Conservation (phyloP, 1,140 invertebrate species). For the Trachelipus rathkii region DNA sequence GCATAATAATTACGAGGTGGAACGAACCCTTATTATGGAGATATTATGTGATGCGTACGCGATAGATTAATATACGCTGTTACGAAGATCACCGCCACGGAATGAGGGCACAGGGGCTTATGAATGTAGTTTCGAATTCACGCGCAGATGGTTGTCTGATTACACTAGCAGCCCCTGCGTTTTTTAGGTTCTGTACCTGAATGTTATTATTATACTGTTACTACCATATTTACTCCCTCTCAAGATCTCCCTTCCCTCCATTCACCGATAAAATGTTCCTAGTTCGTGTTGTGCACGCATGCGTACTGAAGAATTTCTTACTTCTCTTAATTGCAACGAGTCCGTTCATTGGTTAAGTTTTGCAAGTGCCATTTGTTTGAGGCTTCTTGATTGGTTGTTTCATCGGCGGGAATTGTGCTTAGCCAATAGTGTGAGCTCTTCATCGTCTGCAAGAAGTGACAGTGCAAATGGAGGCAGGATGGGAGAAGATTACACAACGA, state of each 20-base stretch:
- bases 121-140: no score
- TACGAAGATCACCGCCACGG: no score
- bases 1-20: no score
- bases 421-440: background rate
- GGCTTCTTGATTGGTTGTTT: background rate
- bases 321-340: background rate
- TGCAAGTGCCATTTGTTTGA: background rate
- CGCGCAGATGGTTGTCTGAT: no score
- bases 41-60: no score
- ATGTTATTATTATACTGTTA: no score
- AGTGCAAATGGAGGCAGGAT: slow-evolving; percentile 8
- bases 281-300: background rate
- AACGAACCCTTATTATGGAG: no score
- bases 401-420: background rate
- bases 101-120: no score
- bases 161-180: no score
- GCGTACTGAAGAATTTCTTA: background rate
- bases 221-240: no score
- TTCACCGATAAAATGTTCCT: background rate
- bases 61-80: no score
- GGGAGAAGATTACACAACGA: background rate
- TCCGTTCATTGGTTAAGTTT: background rate
- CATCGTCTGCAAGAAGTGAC: slow-evolving; percentile 8
- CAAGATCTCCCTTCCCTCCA: background rate
- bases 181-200: no score